Evolutionary conservation across 2,888 invertebrate species (phyloP).

Genomic region (Parochlus steinenii): DNA sequence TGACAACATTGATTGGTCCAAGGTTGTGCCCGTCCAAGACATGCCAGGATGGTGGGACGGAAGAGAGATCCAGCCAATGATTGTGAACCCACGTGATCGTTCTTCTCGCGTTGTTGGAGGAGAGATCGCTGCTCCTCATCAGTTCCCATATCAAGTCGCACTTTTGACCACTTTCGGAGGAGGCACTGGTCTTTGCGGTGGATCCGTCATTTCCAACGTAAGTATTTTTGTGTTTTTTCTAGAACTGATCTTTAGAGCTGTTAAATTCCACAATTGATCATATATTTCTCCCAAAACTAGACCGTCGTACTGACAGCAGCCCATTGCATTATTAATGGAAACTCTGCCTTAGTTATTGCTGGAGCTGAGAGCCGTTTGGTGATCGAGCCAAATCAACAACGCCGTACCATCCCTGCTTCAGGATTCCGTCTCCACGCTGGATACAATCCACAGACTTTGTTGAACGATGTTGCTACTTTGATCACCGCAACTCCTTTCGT

Average conservation of each 20-base stretch:
- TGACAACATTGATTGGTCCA: not conserved
- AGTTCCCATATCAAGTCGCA: conserved; percentile 7
- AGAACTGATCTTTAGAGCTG: no score
- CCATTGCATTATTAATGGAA: not conserved
- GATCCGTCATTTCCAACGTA: conserved; percentile 20
- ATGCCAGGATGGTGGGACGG: conserved; percentile 11
- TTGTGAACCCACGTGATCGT: not conserved
- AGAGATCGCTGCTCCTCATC: not conserved
- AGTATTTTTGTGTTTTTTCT: no score
- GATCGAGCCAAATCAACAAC: not conserved
- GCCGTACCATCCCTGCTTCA: conserved; percentile 1
- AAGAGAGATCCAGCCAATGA: not conserved
- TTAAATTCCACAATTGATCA: no score
- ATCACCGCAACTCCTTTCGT: conserved; percentile 19
- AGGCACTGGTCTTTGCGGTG: conserved; percentile 20
- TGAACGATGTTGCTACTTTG: conserved; percentile 23
- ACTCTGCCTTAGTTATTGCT: not conserved
- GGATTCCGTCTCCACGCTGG: conserved; percentile 3
- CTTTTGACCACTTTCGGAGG: conserved; percentile 3
- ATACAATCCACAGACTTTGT: conserved; percentile 18
- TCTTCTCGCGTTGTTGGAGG: conserved; percentile 5
- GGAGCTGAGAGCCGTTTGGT: not conserved
- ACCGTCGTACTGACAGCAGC: conserved; percentile 1
- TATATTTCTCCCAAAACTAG: no score
- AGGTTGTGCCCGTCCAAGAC: conserved; percentile 4